phyloP scores from a whole-genome alignment of 2,888 invertebrate genomes.

The Synanthedon andrenaeformis region DNA sequence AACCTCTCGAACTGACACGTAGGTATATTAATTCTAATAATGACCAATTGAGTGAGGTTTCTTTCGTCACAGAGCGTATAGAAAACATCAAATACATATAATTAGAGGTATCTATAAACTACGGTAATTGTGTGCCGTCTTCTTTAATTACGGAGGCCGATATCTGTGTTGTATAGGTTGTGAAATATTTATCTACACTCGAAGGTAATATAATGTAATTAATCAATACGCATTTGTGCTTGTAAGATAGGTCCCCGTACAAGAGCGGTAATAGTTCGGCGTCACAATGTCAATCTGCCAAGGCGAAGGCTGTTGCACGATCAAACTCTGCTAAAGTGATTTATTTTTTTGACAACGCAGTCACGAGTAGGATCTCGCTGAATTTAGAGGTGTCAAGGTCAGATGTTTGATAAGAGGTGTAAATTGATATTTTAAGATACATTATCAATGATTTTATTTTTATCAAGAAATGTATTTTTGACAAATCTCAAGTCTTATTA shows the following conservation, averaged over 20 bases:
- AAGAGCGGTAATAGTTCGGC: constrained; percentile 3
- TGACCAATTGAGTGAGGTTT: constrained; percentile 55
- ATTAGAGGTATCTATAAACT: constrained; percentile 66
- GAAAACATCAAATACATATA: constrained; percentile 67
- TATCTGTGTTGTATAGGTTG: constrained; percentile 38
- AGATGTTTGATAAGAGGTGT: constrained; percentile 4
- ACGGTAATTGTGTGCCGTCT: constrained; percentile 62
- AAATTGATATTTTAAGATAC: background rate
- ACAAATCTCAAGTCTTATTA: no score
- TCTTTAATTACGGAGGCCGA: constrained; percentile 64
- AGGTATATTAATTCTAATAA: constrained; percentile 69
- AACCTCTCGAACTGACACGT: constrained; percentile 67
- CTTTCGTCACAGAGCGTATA: constrained; percentile 65
- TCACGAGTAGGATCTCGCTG: constrained; percentile 6
- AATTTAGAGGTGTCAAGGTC: constrained; percentile 1
- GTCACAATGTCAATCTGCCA: constrained; percentile 12
- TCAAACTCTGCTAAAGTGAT: constrained; percentile 6
- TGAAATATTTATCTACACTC: constrained; percentile 30
- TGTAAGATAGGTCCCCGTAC: constrained; percentile 3
- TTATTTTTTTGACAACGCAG: constrained; percentile 10
- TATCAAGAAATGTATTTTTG: no score
- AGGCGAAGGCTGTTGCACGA: constrained; percentile 6
- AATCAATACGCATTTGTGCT: constrained; percentile 9
- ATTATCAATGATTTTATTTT: no score
- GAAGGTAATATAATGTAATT: constrained; percentile 17